Evolutionary conservation across 2,888 invertebrate genomes (phyloP).

Genomic region (Heliconius ismenius): DNA sequence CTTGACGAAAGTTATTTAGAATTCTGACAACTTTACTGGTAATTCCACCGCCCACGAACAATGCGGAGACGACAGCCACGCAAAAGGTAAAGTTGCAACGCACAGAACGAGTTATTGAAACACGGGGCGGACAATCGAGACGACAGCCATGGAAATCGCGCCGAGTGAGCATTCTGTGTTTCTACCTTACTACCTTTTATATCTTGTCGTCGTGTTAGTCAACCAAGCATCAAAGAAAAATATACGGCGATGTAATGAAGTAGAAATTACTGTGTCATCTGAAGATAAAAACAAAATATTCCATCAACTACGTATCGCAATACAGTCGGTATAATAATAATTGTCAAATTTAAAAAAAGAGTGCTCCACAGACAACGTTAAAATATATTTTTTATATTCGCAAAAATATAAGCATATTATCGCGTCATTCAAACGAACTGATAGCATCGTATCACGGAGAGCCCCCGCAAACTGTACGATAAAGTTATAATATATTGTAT

Average conservation of each 20-base stretch:
- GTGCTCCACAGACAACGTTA: conserved; percentile 44
- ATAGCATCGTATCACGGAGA: conserved; percentile 67
- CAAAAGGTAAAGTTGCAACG: conserved; percentile 51
- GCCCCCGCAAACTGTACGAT: conserved; percentile 58
- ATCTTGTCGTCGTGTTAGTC: conserved; percentile 76
- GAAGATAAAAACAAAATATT: not conserved
- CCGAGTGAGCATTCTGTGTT: conserved; percentile 58
- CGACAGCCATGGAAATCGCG: conserved; percentile 58
- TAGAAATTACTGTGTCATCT: conserved; percentile 40
- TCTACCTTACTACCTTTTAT: conserved; percentile 71
- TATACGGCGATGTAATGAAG: conserved; percentile 62
- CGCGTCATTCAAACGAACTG: conserved; percentile 64
- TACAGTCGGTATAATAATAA: not conserved
- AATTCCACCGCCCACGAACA: conserved; percentile 25
- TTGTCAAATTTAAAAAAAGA: conserved; percentile 36
- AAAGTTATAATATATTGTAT: conserved; percentile 41
- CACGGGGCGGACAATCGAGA: conserved; percentile 51
- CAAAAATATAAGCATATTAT: conserved; percentile 67
- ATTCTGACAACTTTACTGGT: conserved; percentile 10
- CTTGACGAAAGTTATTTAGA: conserved; percentile 18
- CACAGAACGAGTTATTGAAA: conserved; percentile 57
- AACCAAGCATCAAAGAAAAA: conserved; percentile 77
- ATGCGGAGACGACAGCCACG: conserved; percentile 37
- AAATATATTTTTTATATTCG: conserved; percentile 65
- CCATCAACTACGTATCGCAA: not conserved